A percentile compares a stretch with the other conserved stretches of the same genome.
Evolutionary conservation across 2,888 invertebrate genomes (phyloP).

Genomic region (Chymomyza fuscimana): DNA sequence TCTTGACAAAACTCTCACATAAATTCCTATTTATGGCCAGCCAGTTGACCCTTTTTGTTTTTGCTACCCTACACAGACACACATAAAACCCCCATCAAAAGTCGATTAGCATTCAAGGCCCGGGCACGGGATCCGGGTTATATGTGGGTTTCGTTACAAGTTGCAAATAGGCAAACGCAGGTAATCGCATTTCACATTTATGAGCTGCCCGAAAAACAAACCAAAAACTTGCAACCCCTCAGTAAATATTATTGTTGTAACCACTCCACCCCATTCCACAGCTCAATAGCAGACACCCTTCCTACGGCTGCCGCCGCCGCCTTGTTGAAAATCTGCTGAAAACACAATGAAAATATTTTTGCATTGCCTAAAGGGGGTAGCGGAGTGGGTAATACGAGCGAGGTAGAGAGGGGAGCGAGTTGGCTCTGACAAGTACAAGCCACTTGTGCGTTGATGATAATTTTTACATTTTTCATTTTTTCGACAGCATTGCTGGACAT

Average conservation of each 20-base stretch:
- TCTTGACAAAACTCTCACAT: constrained; percentile 67
- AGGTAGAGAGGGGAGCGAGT: background rate
- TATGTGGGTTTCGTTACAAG: constrained; percentile 36
- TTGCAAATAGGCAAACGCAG: constrained; percentile 76
- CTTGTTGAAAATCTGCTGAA: constrained; percentile 72
- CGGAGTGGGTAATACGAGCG: background rate
- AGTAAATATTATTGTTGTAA: constrained; percentile 8
- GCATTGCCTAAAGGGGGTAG: constrained; percentile 17
- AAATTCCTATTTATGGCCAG: constrained; percentile 78
- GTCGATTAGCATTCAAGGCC: constrained; percentile 72
- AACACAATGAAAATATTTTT: constrained; percentile 75
- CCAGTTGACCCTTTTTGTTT: constrained; percentile 77
- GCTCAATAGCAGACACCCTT: constrained; percentile 6
- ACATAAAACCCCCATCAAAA: constrained; percentile 57
- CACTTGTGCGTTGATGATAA: constrained; percentile 73
- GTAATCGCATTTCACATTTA: constrained; percentile 71
- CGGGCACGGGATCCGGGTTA: constrained; percentile 34
- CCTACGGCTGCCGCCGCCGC: constrained; percentile 30
- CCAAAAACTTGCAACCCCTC: constrained; percentile 57
- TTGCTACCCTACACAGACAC: constrained; percentile 35
- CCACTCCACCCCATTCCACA: background rate
- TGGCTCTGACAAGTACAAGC: constrained; percentile 70
- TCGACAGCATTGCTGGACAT: constrained; percentile 1
- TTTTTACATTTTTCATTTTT: constrained; percentile 58
- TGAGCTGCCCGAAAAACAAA: constrained; percentile 40